These are phyloP conservation scores for Stomatorhinus ivindoensis DNA, from an alignment of 2,113 vertebrate genomes.

Conservation along the genomic window DNA sequence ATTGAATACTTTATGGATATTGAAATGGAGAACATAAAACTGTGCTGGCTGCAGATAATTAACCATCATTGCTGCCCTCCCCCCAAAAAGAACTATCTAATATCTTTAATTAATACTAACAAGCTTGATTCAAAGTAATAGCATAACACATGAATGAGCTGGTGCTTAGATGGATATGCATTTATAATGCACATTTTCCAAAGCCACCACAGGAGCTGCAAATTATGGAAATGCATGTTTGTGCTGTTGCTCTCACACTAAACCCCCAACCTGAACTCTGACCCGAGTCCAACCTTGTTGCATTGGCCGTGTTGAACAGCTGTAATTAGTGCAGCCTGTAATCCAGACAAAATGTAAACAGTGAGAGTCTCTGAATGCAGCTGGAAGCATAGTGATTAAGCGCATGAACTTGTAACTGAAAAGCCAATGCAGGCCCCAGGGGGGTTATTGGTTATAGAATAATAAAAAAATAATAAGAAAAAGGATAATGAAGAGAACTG, in stretches of 20 bases:
- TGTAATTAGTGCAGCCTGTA: not conserved
- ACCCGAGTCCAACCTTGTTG: not conserved
- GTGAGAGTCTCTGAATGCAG: not conserved
- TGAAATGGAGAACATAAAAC: not conserved
- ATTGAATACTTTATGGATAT: conserved; percentile 1
- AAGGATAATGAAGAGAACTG: not conserved
- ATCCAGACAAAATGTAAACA: not conserved
- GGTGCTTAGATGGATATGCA: not conserved
- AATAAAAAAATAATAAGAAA: not conserved
- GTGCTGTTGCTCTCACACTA: not conserved
- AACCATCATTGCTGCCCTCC: not conserved
- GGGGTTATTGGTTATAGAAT: not conserved
- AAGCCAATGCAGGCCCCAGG: not conserved
- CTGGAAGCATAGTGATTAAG: not conserved
- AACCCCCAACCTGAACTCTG: not conserved
- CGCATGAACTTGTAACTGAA: not conserved
- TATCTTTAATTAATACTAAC: conserved; percentile 1
- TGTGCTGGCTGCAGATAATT: not conserved
- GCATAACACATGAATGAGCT: not conserved
- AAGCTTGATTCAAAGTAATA: not conserved
- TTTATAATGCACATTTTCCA: not conserved
- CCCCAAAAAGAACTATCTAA: not conserved
- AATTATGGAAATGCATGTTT: not conserved
- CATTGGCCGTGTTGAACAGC: not conserved
- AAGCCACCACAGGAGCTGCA: not conserved